Evolutionary conservation across 2,888 invertebrate genomes (phyloP), one percentile per base, ranked within the genome.

Genomic region (Ephialtes manifestator): DNA sequence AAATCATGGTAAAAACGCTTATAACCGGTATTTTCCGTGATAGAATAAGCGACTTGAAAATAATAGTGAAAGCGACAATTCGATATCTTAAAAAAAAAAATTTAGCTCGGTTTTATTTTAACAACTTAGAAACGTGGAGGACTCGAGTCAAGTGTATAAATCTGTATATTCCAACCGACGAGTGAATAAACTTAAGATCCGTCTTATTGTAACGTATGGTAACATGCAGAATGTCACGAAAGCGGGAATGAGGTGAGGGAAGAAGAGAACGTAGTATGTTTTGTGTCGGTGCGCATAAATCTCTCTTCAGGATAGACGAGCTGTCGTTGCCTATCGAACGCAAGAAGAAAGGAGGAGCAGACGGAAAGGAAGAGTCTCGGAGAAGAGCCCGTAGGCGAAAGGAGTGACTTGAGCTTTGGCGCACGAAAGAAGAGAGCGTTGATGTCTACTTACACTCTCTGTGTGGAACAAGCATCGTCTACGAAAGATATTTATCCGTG

Each of bases 401-500:
- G 46, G n/a, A 43, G 43, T 58, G 74, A 60, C 60, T 31, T 31
- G 58, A 5, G 39, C 11, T 58, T 35, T 63, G 15, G 43, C 53
- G 31, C 72, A 24, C 55, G 55, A 43, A 65, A 82, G 58, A 77
- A 72, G 51, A 72, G 67, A 71, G 20, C 70, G 20, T 43, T 74
- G 13, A 48, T 53, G 39, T 28, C 60, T 35, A 18, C 39, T 39
- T 39, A 60, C 11, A 11, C 43, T 39, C 46, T 35, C 20, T 46
- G 72, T 60, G 68, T 65, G 68, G 18, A 65, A 53, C 63, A n/a
- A 77, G 82, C 39, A 74, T 58, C 68, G 46, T 35, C 39, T n/a
- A 74, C 18, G 51, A 75, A 46, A 75, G 83, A 74, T 83, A 83
- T 83, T 83, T 70, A 83, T 79, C 74, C 68, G 55, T 20, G 51